These are phyloP conservation scores for Drosophila cardini DNA, from an alignment of 1,140 invertebrate species.

Conservation along the genomic window DNA sequence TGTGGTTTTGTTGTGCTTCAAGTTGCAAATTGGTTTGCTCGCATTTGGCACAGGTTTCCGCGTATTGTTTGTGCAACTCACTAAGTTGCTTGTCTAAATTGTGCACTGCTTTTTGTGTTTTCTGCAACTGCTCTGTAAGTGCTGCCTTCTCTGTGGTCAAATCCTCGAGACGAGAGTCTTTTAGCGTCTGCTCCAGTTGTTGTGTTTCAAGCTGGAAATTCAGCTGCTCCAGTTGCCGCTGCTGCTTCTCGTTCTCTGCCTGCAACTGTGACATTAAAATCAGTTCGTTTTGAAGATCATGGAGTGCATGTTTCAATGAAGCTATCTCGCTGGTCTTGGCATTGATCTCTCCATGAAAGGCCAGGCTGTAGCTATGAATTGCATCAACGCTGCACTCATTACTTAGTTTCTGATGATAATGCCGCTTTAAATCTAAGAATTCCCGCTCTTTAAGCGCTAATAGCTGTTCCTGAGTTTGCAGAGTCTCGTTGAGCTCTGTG, in stretches of 20 bases:
- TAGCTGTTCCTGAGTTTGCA: conserved; percentile 62
- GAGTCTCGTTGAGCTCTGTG: conserved; percentile 61
- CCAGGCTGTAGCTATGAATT: conserved; percentile 69
- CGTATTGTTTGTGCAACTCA: conserved; percentile 47
- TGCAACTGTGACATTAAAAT: conserved; percentile 62
- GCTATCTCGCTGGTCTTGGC: conserved; percentile 71
- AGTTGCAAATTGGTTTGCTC: conserved; percentile 52
- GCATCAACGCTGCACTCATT: conserved; percentile 62
- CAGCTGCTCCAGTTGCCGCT: conserved; percentile 69
- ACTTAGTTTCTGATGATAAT: conserved; percentile 67
- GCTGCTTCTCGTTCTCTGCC: conserved; percentile 66
- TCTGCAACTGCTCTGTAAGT: conserved; percentile 20
- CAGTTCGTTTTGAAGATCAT: conserved; percentile 63
- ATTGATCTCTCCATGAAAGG: conserved; percentile 72
- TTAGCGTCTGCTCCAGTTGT: conserved; percentile 57
- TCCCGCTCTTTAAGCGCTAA: conserved; percentile 66
- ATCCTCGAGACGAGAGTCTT: conserved; percentile 59
- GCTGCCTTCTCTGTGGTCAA: conserved; percentile 50
- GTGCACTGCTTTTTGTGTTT: conserved; percentile 33
- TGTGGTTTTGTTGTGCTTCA: conserved; percentile 39
- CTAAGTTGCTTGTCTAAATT: conserved; percentile 53
- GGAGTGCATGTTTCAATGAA: conserved; percentile 56
- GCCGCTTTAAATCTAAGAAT: conserved; percentile 68
- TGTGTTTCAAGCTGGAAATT: conserved; percentile 63
- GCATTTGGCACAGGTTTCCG: conserved; percentile 49